Evolutionary conservation across 2,797 vertebrate species (phyloP).

Genomic region (Nyctibius grandis): DNA sequence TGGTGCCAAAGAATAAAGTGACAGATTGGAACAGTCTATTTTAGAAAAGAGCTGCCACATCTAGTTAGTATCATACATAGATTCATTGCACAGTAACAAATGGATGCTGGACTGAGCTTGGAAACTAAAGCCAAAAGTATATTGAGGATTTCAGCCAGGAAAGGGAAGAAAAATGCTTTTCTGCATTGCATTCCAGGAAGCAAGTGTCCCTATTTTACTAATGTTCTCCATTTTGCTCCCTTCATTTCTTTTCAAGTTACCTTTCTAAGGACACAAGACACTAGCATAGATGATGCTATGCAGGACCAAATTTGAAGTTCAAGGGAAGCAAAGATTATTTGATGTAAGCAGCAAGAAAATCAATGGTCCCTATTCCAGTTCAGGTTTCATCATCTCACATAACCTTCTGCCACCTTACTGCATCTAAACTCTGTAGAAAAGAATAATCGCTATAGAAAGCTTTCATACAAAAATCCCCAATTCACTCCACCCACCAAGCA

Average conservation of each 20-base stretch:
- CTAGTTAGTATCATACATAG: slow-evolving; percentile 34
- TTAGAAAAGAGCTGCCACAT: slow-evolving; percentile 43
- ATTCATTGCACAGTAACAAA: background rate
- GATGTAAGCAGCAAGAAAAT: background rate
- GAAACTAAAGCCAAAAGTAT: slow-evolving; percentile 13
- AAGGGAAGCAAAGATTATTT: background rate
- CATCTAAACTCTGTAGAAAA: background rate
- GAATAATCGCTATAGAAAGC: background rate
- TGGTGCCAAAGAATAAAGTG: slow-evolving; percentile 25
- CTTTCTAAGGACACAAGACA: background rate
- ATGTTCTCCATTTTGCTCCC: background rate
- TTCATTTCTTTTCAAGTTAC: background rate
- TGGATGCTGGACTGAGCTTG: background rate
- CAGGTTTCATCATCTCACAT: background rate
- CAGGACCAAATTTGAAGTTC: background rate
- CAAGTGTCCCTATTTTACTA: background rate
- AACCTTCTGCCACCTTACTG: background rate
- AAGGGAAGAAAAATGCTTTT: slow-evolving; percentile 6
- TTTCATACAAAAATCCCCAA: background rate
- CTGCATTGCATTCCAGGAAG: background rate
- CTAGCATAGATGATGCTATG: background rate
- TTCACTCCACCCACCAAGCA: background rate
- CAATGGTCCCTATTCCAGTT: background rate
- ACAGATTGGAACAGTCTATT: slow-evolving; percentile 53
- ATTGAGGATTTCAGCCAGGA: background rate